These are phyloP conservation scores for Brotula barbata DNA, from an alignment of 2,797 vertebrate genomes.

Conservation along the genomic window DNA sequence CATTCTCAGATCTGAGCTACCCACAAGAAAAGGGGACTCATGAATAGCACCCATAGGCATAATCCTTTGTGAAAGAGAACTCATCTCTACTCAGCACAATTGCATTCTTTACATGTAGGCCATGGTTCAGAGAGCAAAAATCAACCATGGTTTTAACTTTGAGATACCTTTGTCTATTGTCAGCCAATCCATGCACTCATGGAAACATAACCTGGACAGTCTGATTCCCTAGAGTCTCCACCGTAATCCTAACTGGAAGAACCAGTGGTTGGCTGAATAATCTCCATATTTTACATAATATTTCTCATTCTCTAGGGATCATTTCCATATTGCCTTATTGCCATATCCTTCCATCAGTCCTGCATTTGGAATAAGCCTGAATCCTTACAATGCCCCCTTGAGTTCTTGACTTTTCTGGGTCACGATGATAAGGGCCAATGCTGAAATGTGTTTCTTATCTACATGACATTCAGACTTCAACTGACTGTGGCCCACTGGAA, in stretches of 20 bases:
- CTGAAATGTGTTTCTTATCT: slow-evolving; percentile 19
- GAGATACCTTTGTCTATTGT: slow-evolving; percentile 4
- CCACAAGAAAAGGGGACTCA: neutral
- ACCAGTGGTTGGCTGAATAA: slow-evolving; percentile 38
- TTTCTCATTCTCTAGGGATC: slow-evolving; percentile 32
- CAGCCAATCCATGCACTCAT: slow-evolving; percentile 10
- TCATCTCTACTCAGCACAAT: neutral
- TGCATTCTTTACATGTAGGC: slow-evolving; percentile 1
- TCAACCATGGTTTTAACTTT: slow-evolving; percentile 23
- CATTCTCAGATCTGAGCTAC: slow-evolving; percentile 9
- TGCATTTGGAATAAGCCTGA: slow-evolving; percentile 33
- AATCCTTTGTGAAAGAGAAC: slow-evolving; percentile 12
- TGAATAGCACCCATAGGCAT: slow-evolving; percentile 9
- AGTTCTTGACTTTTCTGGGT: slow-evolving; percentile 68
- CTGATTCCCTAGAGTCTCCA: slow-evolving; percentile 14
- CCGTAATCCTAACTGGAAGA: slow-evolving; percentile 40
- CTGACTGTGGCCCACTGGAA: slow-evolving; percentile 24
- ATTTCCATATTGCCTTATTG: slow-evolving; percentile 29
- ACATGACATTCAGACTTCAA: slow-evolving; percentile 52
- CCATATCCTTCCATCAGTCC: slow-evolving; percentile 17
- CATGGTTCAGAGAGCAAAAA: slow-evolving; percentile 10
- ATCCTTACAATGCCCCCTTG: slow-evolving; percentile 50
- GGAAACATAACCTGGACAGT: slow-evolving; percentile 17
- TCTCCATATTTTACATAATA: slow-evolving; percentile 50
- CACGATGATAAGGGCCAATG: slow-evolving; percentile 55